phyloP scores from a whole-genome alignment of 1,140 invertebrate genomes.

The Rhynchophorus ferrugineus region DNA sequence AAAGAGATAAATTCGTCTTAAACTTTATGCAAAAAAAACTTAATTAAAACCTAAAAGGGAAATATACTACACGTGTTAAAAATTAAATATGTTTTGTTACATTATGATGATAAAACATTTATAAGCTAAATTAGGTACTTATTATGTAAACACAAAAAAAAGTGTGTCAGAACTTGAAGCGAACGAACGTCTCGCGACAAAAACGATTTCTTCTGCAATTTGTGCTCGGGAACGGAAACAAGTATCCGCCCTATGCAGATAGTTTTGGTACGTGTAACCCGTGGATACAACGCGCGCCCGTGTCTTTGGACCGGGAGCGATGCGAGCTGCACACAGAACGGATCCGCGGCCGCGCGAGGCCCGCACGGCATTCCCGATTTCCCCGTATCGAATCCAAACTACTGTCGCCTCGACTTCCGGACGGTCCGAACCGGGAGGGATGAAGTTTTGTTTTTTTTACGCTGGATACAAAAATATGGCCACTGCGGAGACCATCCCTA shows the following conservation, averaged over 20 bases:
- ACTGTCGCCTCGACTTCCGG: too few relatives aligned
- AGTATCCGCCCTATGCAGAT: neutral
- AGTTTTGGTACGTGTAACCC: too few relatives aligned
- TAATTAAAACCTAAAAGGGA: neutral
- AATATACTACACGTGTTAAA: constrained; percentile 3
- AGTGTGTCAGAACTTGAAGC: neutral
- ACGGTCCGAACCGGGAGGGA: too few relatives aligned
- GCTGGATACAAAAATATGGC: constrained; percentile 8
- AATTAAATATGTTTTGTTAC: constrained; percentile 2
- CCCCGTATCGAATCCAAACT: too few relatives aligned
- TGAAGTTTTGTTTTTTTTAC: too few relatives aligned
- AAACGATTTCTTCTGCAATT: neutral
- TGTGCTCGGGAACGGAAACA: neutral
- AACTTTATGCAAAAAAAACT: neutral
- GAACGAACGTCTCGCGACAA: neutral
- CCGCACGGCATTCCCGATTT: too few relatives aligned
- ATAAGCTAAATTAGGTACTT: constrained; percentile 21
- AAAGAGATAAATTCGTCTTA: neutral
- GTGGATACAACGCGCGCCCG: too few relatives aligned
- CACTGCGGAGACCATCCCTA: too few relatives aligned
- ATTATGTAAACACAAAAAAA: constrained; percentile 2
- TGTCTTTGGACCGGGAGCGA: too few relatives aligned
- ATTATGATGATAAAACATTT: constrained; percentile 3
- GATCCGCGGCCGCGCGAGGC: too few relatives aligned
- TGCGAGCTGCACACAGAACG: too few relatives aligned